Evolutionary conservation across 2,888 invertebrate genomes (phyloP), one percentile per base, ranked within the genome.

Genomic region (Drosophila pullipes): DNA sequence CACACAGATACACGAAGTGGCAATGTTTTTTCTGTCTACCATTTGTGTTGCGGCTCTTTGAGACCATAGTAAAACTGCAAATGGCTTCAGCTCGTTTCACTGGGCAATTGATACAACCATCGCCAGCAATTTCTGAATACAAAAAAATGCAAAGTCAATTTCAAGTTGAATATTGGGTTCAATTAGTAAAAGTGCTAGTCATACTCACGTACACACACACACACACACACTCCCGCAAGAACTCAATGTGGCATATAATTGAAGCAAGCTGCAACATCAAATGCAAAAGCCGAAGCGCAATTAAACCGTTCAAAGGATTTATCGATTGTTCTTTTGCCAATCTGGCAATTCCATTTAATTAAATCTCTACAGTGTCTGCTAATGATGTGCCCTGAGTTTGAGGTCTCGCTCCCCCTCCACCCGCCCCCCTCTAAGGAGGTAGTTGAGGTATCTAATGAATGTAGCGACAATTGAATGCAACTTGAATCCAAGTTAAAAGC

Each of bases 271-370:
- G 78, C 74, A 81, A 68, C 69, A 82, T 78, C 65, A 70, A 82
- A 60, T 68, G 81, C 65, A 67, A 76, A 70, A 53, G 55, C 61
- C 53, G 58, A 57, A 75, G 39, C 41, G 61, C 79, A 82, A 79
- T 60, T 60, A 68, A 65, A 54, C 63, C 57, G 61, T 64, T 68
- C 68, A 77, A 83, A 68, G 71, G 52, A 68, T 54, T 54, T 57
- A 59, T 65, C 57, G 69, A 76, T 61, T 71, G 89, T 70, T 60
- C 63, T 50, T 37, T 64, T 47, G 84, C 74, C 87, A 76, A 44
- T 76, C 74, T 74, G 76, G 78, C 81, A 83, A 85, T 74, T 76
- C 86, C 76, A 89, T 89, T 89, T 81, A 84, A 86, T 85, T 90
- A 82, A 90, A 85, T 84, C 85, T 71, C 70, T 59, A 62, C 83